Evolutionary conservation across 2,113 vertebrate species (phyloP).

Genomic region (Heterotilapia buettikoferi): DNA sequence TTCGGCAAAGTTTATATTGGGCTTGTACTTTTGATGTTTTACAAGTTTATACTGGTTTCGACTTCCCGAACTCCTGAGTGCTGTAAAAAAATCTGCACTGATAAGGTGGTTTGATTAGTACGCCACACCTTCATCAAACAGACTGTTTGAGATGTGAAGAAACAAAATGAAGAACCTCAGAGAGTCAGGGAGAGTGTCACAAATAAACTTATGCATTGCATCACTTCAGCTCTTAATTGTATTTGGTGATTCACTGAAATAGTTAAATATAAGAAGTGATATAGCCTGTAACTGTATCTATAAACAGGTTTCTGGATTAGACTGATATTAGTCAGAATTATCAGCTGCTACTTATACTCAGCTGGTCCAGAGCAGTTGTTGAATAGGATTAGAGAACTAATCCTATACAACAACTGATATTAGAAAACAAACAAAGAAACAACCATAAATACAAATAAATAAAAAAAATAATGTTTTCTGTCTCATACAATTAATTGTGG

Average conservation of each 20-base stretch:
- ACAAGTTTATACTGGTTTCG: background rate
- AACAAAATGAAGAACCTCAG: background rate
- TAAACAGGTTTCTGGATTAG: background rate
- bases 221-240: background rate
- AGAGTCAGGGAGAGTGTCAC: background rate
- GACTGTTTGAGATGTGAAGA: background rate
- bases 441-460: background rate
- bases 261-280: background rate
- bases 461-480: background rate
- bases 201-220: background rate
- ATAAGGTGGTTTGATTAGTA: background rate
- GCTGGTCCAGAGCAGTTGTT: background rate
- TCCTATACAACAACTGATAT: background rate
- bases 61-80: background rate
- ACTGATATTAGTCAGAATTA: background rate
- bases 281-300: background rate
- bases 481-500: background rate
- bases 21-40: background rate
- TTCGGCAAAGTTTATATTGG: background rate
- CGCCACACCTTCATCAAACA: background rate
- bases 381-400: background rate
- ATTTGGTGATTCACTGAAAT: background rate
- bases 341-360: background rate
- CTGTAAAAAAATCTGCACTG: background rate
- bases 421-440: background rate